Evolutionary conservation across 2,888 invertebrate species (phyloP).

Genomic region (Onchidella celtica): DNA sequence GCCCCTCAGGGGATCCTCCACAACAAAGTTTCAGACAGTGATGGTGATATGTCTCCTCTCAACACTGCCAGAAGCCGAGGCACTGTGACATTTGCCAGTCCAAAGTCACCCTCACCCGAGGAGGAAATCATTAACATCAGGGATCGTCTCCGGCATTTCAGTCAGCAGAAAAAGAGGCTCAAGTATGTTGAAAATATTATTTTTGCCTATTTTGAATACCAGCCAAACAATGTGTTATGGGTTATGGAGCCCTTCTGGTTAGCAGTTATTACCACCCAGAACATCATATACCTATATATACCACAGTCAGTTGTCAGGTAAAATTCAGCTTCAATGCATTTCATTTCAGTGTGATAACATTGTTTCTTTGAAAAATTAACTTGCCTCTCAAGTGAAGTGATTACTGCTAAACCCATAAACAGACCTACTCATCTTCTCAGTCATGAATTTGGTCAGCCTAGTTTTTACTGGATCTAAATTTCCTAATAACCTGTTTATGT

Average conservation of each 20-base stretch:
- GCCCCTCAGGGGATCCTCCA: constrained; percentile 35
- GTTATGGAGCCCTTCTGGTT: no score
- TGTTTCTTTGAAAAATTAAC: no score
- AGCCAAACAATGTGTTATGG: no score
- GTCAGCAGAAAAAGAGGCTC: constrained; percentile 67
- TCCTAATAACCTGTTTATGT: no score
- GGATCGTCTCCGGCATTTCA: constrained; percentile 66
- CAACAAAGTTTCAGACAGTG: constrained; percentile 38
- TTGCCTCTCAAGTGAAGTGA: no score
- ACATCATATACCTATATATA: no score
- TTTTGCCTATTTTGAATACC: no score
- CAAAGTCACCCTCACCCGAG: constrained; percentile 46
- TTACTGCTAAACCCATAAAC: no score
- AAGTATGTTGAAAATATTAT: constrained; percentile 67
- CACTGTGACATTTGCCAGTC: constrained; percentile 36
- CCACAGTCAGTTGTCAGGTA: not conserved
- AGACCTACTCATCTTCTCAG: not conserved
- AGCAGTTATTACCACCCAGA: no score
- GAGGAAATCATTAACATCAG: constrained; percentile 68
- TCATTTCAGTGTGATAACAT: no score
- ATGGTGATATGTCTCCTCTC: constrained; percentile 33
- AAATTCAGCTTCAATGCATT: not conserved
- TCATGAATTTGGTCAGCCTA: not conserved
- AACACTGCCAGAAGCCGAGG: constrained; percentile 30
- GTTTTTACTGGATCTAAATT: no score